These are phyloP conservation scores for Aphrocallistes beatrix DNA, from an alignment of 37 sponge, comb jelly and placozoan species.

Conservation along the genomic window DNA sequence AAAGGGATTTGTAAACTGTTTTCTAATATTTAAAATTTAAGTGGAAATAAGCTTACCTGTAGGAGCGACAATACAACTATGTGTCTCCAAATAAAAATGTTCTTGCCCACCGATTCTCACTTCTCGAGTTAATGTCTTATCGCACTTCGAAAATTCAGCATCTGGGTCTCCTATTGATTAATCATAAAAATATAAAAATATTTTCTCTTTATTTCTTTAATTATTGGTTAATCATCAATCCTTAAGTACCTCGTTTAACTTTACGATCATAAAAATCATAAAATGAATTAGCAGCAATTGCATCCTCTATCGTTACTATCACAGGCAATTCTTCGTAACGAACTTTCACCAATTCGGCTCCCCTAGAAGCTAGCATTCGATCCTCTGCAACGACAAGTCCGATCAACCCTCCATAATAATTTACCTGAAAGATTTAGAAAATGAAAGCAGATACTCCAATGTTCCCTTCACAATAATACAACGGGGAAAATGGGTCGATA, in stretches of 20 bases:
- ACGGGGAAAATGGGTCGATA: too few species aligned
- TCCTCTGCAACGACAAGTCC: constrained; percentile 56
- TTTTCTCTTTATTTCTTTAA: too few species aligned
- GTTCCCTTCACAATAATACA: too few species aligned
- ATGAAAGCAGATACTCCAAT: too few species aligned
- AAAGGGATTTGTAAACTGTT: too few species aligned
- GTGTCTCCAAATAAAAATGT: constrained; percentile 81
- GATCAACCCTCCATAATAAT: constrained; percentile 51
- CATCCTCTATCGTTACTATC: constrained; percentile 49
- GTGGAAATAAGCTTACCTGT: too few species aligned
- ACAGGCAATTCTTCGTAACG: constrained; percentile 49
- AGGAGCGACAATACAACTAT: constrained; percentile 51
- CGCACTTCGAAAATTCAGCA: constrained; percentile 22
- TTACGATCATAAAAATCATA: not conserved
- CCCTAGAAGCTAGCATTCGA: constrained; percentile 42
- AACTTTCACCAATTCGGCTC: constrained; percentile 48
- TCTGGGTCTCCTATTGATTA: too few species aligned
- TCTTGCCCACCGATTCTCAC: constrained; percentile 67
- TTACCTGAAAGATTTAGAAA: constrained; percentile 22
- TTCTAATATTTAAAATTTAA: too few species aligned
- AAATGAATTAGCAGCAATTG: not conserved
- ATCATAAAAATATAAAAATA: too few species aligned
- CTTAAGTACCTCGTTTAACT: not conserved
- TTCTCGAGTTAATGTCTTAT: constrained; percentile 32
- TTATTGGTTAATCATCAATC: too few species aligned